Evolutionary conservation across 2,113 vertebrate genomes (phyloP), one percentile per base, ranked within the genome.

Genomic region (Dromaius novaehollandiae): DNA sequence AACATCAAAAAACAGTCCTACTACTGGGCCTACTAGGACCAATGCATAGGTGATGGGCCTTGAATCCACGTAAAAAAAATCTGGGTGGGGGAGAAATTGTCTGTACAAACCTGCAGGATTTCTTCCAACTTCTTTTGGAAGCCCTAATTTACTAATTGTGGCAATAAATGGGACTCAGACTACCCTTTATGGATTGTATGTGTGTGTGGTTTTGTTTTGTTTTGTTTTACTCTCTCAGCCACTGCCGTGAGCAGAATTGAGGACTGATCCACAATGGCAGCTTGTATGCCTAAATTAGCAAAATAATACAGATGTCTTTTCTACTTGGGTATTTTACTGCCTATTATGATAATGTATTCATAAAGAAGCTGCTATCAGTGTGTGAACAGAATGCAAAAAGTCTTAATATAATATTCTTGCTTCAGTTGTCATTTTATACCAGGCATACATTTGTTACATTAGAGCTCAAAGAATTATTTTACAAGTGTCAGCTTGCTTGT

Each of bases 21-120:
- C 9, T 58, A 53, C 38, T 68, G 22, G 4, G 50, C 38, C 53
- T 71, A 44, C 14, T 16, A 36, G 18, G 13, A 70, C 12, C 16
- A 60, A 11, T 2, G 20, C 46, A n/a, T 34, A n/a, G 30, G 74
- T 46, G 13, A 10, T 40, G 36, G 55, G 26, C n/a, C 42, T 79
- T 66, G 34, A 75, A 66, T 42, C 8, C 15, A 24, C 0, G 0
- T n/a, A 38, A 71, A 50, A 85, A 85, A 85, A 75, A 66, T 7
- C 9, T 25, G 2, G 1, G 1, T 22, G 25, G 2, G 10, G 10
- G 25, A 32, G 28, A 82, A 81, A 51, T 4, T 34, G 4, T 36
- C 13, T 30, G 13, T 40, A 76, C 17, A 36, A 80, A 83, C 22
- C 7, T 82, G 15, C 15, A 79, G 42, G 63, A 82, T 36, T 53